Conservation (phyloP, 2,888 invertebrate species). For the Mongoloraphidia duomilia region DNA sequence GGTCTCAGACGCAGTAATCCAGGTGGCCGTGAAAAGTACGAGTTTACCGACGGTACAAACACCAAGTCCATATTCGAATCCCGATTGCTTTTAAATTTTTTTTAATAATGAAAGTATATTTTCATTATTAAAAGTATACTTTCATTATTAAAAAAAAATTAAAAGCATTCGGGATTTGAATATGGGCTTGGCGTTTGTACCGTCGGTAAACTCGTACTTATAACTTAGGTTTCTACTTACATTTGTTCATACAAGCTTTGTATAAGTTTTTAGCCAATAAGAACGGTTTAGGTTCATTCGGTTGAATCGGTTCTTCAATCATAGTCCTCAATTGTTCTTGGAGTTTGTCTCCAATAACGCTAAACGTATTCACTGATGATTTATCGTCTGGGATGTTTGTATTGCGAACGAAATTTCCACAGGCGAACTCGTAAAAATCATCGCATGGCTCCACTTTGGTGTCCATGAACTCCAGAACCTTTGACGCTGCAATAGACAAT, state of each 20-base stretch:
- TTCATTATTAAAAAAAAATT: no score
- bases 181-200: no score
- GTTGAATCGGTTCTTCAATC: conserved; percentile 47
- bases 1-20: no score
- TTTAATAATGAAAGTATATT: neutral
- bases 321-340: conserved; percentile 57
- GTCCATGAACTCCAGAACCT: conserved; percentile 57
- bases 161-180: no score
- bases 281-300: conserved; percentile 54
- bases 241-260: conserved; percentile 76
- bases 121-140: neutral
- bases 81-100: neutral
- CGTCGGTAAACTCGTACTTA: no score
- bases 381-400: conserved; percentile 71
- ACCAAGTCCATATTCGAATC: no score
- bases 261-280: conserved; percentile 68
- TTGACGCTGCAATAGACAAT: conserved; percentile 38
- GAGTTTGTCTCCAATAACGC: conserved; percentile 56
- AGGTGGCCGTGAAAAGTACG: no score
- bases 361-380: conserved; percentile 62
- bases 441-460: conserved; percentile 59
- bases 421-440: conserved; percentile 69
- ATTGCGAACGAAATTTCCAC: conserved; percentile 56
- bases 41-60: no score
- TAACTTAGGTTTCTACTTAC: no score